Evolutionary conservation across 2,113 vertebrate genomes (phyloP).

Genomic region (Herpetotheres cachinnans): DNA sequence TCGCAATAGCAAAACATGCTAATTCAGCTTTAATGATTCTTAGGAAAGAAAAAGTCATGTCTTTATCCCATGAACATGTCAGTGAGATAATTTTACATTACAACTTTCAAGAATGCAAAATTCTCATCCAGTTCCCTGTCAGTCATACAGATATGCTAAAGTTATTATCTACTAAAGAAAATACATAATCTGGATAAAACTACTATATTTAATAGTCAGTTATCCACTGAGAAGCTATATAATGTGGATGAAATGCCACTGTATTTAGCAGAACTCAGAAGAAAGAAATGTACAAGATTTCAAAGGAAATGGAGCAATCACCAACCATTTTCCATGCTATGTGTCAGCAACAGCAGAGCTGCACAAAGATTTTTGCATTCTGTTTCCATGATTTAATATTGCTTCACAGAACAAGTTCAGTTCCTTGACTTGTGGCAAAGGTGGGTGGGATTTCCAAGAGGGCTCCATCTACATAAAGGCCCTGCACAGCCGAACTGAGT

Average conservation of each 20-base stretch:
- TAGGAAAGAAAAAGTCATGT: not conserved
- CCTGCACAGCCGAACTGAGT: not conserved
- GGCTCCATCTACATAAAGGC: not conserved
- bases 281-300: not conserved
- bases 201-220: not conserved
- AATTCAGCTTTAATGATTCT: not conserved
- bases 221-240: not conserved
- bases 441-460: not conserved
- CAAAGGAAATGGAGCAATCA: not conserved
- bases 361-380: not conserved
- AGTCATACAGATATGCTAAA: not conserved
- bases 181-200: not conserved
- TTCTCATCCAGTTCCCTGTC: not conserved
- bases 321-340: not conserved
- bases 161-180: not conserved
- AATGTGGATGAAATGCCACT: not conserved
- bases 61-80: not conserved
- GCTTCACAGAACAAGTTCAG: not conserved
- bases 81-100: not conserved
- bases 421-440: not conserved
- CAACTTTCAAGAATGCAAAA: not conserved
- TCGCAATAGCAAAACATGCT: not conserved
- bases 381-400: not conserved
- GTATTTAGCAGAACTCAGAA: not conserved
- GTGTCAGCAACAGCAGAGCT: not conserved